A percentile compares a stretch with the other conserved stretches of the same genome.
phyloP scores from a whole-genome alignment of 2,113 vertebrate genomes.

The Condylura cristata region DNA sequence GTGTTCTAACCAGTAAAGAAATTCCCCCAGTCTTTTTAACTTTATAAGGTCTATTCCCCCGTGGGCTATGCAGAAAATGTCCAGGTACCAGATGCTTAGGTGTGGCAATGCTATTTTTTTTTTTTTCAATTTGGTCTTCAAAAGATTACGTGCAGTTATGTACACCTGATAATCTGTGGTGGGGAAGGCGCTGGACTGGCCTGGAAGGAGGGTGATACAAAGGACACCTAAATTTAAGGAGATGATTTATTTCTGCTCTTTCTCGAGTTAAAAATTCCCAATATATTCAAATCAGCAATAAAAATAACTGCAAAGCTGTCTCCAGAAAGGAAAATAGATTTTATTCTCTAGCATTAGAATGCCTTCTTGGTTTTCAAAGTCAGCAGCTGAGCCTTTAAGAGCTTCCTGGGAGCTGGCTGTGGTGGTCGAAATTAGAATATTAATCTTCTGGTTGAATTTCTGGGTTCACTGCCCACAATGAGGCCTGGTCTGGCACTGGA shows the following conservation, averaged over 20 bases:
- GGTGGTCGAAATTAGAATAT: constrained; percentile 9
- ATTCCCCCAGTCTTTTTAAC: constrained; percentile 56
- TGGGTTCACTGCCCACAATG: background rate
- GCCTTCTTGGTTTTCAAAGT: constrained; percentile 37
- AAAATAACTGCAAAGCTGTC: constrained; percentile 58
- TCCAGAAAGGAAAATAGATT: constrained; percentile 67
- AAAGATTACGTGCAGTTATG: constrained; percentile 61
- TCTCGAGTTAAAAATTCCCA: constrained; percentile 57
- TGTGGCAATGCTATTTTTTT: background rate
- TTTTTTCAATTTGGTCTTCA: constrained; percentile 2
- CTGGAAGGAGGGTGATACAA: constrained; percentile 8
- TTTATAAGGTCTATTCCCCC: constrained; percentile 19
- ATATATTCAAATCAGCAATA: constrained; percentile 51
- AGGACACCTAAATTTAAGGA: constrained; percentile 49
- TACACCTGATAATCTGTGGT: constrained; percentile 37
- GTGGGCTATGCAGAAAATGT: background rate
- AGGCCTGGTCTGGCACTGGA: background rate
- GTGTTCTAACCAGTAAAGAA: constrained; percentile 32
- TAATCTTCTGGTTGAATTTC: background rate
- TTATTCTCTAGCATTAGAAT: constrained; percentile 54
- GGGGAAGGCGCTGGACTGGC: constrained; percentile 15
- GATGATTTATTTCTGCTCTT: constrained; percentile 61
- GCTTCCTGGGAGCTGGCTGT: background rate
- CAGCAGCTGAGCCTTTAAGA: constrained; percentile 27
- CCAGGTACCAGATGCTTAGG: constrained; percentile 33